Conservation (phyloP, 2,113 vertebrate genomes). For the Plectropomus leopardus region DNA sequence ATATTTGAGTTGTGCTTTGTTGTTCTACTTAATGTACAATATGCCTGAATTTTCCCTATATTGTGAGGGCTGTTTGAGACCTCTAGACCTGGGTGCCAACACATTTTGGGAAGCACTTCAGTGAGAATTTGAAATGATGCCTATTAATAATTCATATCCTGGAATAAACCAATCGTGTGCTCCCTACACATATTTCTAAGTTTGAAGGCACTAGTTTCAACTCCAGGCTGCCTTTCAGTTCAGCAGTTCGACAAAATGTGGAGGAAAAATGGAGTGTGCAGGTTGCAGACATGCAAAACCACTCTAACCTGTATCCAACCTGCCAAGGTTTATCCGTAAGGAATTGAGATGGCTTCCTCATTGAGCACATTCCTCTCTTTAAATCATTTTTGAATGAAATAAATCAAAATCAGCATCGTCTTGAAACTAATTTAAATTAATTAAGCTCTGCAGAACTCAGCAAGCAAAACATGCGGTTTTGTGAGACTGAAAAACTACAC, state of each 20-base stretch:
- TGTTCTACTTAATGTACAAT: conserved; percentile 79
- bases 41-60: conserved; percentile 72
- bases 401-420: conserved; percentile 16
- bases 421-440: conserved; percentile 7
- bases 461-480: conserved; percentile 20
- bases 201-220: conserved; percentile 74
- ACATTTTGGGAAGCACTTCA: conserved; percentile 85
- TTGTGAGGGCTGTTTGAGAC: conserved; percentile 79
- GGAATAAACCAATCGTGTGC: conserved; percentile 79
- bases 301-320: conserved; percentile 33
- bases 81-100: conserved; percentile 81
- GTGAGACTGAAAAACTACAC: conserved; percentile 14
- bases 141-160: conserved; percentile 82
- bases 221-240: conserved; percentile 46
- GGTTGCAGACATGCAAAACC: conserved; percentile 36
- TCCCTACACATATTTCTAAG: conserved; percentile 74
- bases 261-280: conserved; percentile 33
- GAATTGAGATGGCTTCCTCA: conserved; percentile 22
- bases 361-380: conserved; percentile 8
- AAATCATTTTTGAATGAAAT: conserved; percentile 21
- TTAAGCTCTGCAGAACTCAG: conserved; percentile 14
- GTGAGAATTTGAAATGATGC: conserved; percentile 83
- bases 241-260: conserved; percentile 28
- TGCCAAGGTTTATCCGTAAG: conserved; percentile 25
- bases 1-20: conserved; percentile 81